phyloP scores from a whole-genome alignment of 2,797 vertebrate genomes.

The Craterocephalus amniculus region DNA sequence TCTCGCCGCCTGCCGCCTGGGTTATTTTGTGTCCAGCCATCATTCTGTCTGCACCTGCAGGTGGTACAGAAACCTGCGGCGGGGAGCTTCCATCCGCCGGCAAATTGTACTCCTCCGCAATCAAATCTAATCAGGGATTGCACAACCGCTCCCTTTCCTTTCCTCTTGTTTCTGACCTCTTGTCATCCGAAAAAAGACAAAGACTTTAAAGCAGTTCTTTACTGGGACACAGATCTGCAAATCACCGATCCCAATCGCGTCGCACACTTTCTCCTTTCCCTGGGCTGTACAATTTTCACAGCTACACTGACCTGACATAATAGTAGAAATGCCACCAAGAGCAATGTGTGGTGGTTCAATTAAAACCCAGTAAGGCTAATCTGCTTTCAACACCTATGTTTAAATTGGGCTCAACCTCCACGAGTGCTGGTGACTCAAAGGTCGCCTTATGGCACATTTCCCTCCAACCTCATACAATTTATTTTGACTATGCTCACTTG shows the following conservation, averaged over 20 bases:
- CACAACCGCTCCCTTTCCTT: constrained; percentile 10
- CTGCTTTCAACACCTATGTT: constrained; percentile 35
- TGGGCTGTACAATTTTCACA: constrained; percentile 3
- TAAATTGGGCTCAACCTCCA: constrained; percentile 13
- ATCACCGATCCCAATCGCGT: constrained; percentile 79
- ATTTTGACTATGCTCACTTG: constrained; percentile 17
- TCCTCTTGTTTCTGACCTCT: constrained; percentile 26
- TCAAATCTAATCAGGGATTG: constrained; percentile 70
- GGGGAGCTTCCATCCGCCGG: constrained; percentile 52
- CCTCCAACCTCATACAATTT: neutral
- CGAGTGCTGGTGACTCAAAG: constrained; percentile 12
- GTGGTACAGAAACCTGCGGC: constrained; percentile 31
- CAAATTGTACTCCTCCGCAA: constrained; percentile 68
- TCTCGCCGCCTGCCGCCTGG: constrained; percentile 23
- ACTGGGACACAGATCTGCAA: constrained; percentile 67
- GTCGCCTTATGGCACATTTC: constrained; percentile 24
- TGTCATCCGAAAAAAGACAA: constrained; percentile 32
- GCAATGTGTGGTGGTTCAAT: constrained; percentile 1
- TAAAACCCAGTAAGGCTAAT: constrained; percentile 26
- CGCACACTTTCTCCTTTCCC: constrained; percentile 21
- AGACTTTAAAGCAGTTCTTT: constrained; percentile 67
- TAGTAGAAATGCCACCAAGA: constrained; percentile 8
- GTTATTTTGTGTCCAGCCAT: constrained; percentile 31
- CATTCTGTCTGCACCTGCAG: constrained; percentile 29
- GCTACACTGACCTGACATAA: constrained; percentile 11